Conservation (phyloP, 2,888 invertebrate species). For the Nysson spinosus region DNA sequence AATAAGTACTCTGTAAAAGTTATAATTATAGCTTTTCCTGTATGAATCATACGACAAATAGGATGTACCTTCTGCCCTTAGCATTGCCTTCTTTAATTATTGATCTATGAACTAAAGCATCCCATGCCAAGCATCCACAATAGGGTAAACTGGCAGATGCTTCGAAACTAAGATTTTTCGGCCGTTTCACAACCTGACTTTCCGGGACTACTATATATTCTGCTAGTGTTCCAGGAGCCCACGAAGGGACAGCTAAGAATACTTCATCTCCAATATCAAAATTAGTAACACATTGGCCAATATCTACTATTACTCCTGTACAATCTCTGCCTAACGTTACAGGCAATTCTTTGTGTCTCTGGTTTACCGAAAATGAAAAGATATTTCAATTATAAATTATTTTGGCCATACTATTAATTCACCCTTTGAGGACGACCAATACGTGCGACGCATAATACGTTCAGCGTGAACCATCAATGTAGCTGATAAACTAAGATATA, state of each 20-base stretch:
- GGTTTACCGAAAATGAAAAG: slow-evolving; percentile 38
- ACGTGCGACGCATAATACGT: too few species aligned
- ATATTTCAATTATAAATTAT: not conserved
- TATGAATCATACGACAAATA: too few species aligned
- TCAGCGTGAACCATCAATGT: too few species aligned
- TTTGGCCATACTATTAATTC: not conserved
- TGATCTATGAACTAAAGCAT: slow-evolving; percentile 78
- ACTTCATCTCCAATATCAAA: slow-evolving; percentile 83
- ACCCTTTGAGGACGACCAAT: not conserved
- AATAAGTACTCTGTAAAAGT: slow-evolving; percentile 78
- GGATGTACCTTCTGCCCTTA: slow-evolving; percentile 78
- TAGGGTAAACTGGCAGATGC: slow-evolving; percentile 82
- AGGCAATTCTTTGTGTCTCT: slow-evolving; percentile 78
- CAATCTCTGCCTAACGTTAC: slow-evolving; percentile 82
- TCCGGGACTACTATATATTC: slow-evolving; percentile 80
- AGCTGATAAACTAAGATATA: slow-evolving; percentile 3
- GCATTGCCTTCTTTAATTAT: slow-evolving; percentile 78
- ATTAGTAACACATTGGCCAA: slow-evolving; percentile 80
- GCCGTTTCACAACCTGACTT: slow-evolving; percentile 79
- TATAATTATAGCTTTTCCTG: too few species aligned
- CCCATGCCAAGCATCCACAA: slow-evolving; percentile 80
- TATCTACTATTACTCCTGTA: slow-evolving; percentile 81
- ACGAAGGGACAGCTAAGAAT: slow-evolving; percentile 80
- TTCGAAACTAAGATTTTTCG: slow-evolving; percentile 80
- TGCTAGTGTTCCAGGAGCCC: slow-evolving; percentile 80